Conservation (phyloP, 2,888 invertebrate species). For the Pollenia angustigena region DNA sequence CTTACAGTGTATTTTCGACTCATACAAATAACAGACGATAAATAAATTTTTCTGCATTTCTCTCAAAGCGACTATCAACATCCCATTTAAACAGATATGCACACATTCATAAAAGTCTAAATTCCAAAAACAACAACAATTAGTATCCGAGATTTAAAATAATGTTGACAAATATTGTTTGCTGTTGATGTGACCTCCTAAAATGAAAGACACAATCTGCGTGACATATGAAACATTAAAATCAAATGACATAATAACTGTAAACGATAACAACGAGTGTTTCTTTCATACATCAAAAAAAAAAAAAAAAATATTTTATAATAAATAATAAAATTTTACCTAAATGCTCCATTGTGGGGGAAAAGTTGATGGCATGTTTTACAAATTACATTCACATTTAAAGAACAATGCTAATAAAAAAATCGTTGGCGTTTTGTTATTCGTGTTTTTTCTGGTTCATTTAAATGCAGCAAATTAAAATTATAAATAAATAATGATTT, state of each 20-base stretch:
- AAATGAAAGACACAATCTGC: slow-evolving; percentile 41
- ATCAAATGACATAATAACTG: slow-evolving; percentile 64
- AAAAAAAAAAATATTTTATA: neutral
- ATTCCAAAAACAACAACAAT: neutral
- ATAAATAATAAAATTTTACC: slow-evolving; percentile 6
- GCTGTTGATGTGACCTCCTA: slow-evolving; percentile 51
- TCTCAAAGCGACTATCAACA: slow-evolving; percentile 11
- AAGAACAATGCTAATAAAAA: neutral
- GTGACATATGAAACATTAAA: slow-evolving; percentile 55
- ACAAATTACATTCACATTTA: slow-evolving; percentile 26
- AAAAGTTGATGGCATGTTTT: slow-evolving; percentile 37
- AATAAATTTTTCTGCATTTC: slow-evolving; percentile 14
- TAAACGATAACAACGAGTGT: neutral
- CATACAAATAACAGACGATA: slow-evolving; percentile 17
- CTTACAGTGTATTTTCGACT: neutral
- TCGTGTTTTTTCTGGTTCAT: neutral
- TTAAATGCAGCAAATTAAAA: slow-evolving; percentile 37
- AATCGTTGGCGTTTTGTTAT: neutral
- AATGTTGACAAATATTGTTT: slow-evolving; percentile 68
- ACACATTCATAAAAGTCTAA: neutral
- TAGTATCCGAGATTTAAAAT: slow-evolving; percentile 59
- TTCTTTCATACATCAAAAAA: neutral
- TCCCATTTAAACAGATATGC: neutral
- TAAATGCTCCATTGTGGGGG: neutral
- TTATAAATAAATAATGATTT: slow-evolving; percentile 38